Evolutionary conservation across 2,797 vertebrate genomes (phyloP), one percentile per base, ranked within the genome.

Genomic region (Typhlichthys eigenmanni): DNA sequence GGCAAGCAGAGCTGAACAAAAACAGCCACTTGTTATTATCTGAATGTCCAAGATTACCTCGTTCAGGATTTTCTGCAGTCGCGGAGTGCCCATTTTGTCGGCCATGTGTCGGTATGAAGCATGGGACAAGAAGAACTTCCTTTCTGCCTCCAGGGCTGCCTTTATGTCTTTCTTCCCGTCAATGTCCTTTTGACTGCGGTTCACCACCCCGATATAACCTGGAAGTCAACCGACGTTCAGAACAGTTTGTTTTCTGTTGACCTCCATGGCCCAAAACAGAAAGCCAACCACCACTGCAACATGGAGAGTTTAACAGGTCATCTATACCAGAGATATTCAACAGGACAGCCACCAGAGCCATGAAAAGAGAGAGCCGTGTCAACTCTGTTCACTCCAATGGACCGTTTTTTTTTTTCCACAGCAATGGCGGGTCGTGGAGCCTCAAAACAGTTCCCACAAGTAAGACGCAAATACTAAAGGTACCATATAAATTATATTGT

Each of bases 161-260:
- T 94, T 95, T 67, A 96, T 95, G 78, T 96, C 94, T 79, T 96
- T 95, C 84, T 86, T 95, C 0, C 95, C 95, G 4, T 96, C 95
- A 0, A 96, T 96, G 85, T 96, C 94, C 85, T 95, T 96, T 87
- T 96, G 95, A 81, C 95, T 96, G 76, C 94, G 93, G 79, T 96
- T 96, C 54, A 96, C 95, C 72, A 95, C 94, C 0, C 95, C 95
- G 13, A 95, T 92, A 50, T 95, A 96, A 60, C 95, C 95, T 96
- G 79, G 62, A 17, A 47, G 24, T 1, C 8, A 64, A 65, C 5
- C 7, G 34, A 38, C 34, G 34, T 38, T 38, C 34, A 38, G 34
- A 38, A 38, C 5, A 38, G 34, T 29, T 6, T 6, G 8, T 38
- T 6, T 38, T 9, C 8, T 38, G 34, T 38, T 38, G 34, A 38